Percentiles rank a stretch among this genome's conserved stretches.
phyloP scores from a whole-genome alignment of 2,113 vertebrate genomes.

The Pseudopipra pipra region DNA sequence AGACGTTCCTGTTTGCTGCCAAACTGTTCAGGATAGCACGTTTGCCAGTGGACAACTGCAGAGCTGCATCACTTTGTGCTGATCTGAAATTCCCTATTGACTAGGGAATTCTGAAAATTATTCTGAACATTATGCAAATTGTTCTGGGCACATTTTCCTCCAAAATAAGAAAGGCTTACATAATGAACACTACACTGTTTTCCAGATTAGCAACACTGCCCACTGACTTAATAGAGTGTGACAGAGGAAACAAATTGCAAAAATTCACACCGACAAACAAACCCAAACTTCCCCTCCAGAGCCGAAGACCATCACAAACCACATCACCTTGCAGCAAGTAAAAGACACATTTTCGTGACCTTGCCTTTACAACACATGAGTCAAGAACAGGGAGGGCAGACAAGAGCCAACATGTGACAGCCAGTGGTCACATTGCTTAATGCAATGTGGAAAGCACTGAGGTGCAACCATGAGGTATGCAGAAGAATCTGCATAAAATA shows the following conservation, averaged over 20 bases:
- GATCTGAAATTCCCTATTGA: conserved; percentile 15
- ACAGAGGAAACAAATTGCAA: conserved; percentile 57
- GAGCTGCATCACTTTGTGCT: neutral
- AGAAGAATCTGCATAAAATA: conserved; percentile 1
- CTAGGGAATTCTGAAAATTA: conserved; percentile 19
- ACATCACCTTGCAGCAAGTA: conserved; percentile 37
- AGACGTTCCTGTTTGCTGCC: neutral
- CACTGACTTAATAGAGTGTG: conserved; percentile 55
- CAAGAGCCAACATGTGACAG: neutral
- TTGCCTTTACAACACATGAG: neutral
- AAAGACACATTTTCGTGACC: conserved; percentile 7
- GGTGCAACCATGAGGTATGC: neutral
- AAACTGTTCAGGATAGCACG: neutral
- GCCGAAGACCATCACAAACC: conserved; percentile 51
- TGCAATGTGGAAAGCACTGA: neutral
- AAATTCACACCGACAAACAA: conserved; percentile 58
- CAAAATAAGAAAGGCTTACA: conserved; percentile 45
- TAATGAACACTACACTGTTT: conserved; percentile 31
- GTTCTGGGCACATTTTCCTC: conserved; percentile 56
- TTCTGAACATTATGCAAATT: conserved; percentile 56
- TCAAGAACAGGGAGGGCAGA: neutral
- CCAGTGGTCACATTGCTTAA: neutral
- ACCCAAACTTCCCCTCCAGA: conserved; percentile 26
- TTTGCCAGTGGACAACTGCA: neutral
- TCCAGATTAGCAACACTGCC: conserved; percentile 54